Evolutionary conservation across 2,888 invertebrate species (phyloP).

Genomic region (Microdon myrmicae): DNA sequence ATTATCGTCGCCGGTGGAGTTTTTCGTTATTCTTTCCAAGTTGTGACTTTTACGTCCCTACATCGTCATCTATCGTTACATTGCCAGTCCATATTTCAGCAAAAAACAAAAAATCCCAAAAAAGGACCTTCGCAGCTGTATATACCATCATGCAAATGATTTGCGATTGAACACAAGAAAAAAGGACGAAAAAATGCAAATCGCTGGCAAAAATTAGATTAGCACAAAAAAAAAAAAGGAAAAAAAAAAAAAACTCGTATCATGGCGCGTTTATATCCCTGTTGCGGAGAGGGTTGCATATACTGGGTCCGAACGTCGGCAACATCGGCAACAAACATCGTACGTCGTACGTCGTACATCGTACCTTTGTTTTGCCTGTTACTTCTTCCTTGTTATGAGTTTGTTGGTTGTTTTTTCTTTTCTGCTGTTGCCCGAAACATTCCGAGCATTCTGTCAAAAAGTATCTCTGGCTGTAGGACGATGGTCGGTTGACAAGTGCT

Average conservation of each 20-base stretch:
- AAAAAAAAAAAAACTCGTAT: conserved; percentile 26
- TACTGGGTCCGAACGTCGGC: conserved; percentile 17
- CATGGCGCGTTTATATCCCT: no score
- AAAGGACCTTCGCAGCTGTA: conserved; percentile 22
- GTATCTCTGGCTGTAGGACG: no score
- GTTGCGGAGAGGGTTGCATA: conserved; percentile 11
- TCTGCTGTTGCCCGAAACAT: conserved; percentile 6
- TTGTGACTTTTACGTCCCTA: no score
- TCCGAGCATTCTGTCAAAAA: conserved; percentile 1
- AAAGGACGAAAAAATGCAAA: conserved; percentile 17
- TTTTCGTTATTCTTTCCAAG: conserved; percentile 10
- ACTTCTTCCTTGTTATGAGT: conserved; percentile 19
- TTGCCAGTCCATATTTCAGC: conserved; percentile 13
- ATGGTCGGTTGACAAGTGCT: no score
- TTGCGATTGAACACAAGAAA: conserved; percentile 28
- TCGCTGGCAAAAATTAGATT: conserved; percentile 35
- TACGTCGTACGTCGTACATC: conserved; percentile 13
- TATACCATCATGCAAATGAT: conserved; percentile 40
- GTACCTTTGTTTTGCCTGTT: conserved; percentile 7
- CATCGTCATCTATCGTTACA: conserved; percentile 1
- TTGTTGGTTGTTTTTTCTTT: conserved; percentile 18
- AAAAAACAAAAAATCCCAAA: background rate
- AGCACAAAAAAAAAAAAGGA: conserved; percentile 32
- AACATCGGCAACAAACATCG: conserved; percentile 19
- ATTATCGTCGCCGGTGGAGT: conserved; percentile 34